Evolutionary conservation across 2,888 invertebrate species (phyloP).

Genomic region (Ormia ochracea): DNA sequence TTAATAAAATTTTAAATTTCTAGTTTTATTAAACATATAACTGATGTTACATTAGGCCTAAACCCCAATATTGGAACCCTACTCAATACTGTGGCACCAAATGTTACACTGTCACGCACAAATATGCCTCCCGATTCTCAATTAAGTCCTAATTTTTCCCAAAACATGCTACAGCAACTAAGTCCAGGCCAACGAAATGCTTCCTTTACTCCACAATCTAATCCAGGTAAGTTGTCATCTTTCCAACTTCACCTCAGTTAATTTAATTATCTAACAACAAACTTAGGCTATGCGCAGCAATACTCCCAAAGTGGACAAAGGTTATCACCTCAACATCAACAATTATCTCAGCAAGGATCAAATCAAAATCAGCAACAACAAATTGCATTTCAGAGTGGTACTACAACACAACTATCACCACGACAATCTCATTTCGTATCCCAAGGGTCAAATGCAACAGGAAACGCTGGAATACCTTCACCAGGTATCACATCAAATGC

Average conservation of each 20-base stretch:
- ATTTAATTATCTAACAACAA: constrained; percentile 43
- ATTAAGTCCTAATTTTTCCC: constrained; percentile 81
- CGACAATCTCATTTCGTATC: constrained; percentile 71
- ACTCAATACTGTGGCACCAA: constrained; percentile 88
- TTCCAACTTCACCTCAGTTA: not conserved
- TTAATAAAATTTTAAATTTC: too few relatives aligned
- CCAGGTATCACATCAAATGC: constrained; percentile 70
- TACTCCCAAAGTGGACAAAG: constrained; percentile 75
- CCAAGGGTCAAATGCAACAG: constrained; percentile 60
- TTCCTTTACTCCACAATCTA: constrained; percentile 76
- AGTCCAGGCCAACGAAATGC: constrained; percentile 76
- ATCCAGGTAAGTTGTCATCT: constrained; percentile 68
- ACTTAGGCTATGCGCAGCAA: constrained; percentile 72
- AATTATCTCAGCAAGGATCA: constrained; percentile 66
- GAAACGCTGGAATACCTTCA: constrained; percentile 72
- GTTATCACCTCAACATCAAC: constrained; percentile 66
- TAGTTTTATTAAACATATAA: not conserved
- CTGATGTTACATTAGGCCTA: constrained; percentile 68
- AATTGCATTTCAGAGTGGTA: constrained; percentile 64
- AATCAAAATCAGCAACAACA: constrained; percentile 71
- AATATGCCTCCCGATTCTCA: constrained; percentile 80
- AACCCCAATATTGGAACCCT: constrained; percentile 87
- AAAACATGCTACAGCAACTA: constrained; percentile 76
- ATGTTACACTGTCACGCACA: constrained; percentile 89
- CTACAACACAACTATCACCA: constrained; percentile 76